Percentiles rank a stretch among this genome's conserved stretches.
Evolutionary conservation across 2,113 vertebrate species (phyloP).

Genomic region (Phaetusa simplex): DNA sequence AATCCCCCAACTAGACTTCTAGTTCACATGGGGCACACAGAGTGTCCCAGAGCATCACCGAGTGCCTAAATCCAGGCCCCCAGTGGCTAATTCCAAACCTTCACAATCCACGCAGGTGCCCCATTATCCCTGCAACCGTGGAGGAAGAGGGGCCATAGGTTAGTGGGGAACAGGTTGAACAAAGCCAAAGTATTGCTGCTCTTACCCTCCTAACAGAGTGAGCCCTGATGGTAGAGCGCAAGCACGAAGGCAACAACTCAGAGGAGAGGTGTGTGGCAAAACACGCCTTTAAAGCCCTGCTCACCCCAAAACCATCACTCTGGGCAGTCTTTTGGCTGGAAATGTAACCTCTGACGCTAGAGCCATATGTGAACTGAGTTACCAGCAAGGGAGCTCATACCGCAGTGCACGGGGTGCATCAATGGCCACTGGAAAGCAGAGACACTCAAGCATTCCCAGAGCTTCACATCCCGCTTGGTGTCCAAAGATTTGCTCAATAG

Average conservation of each 20-base stretch:
- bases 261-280: not conserved
- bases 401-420: not conserved
- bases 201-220: not conserved
- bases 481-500: not conserved
- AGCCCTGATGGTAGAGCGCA: not conserved
- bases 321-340: not conserved
- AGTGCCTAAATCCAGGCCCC: not conserved
- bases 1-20: not conserved
- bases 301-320: not conserved
- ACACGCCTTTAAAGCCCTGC: not conserved
- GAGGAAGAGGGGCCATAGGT: not conserved
- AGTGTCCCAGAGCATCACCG: not conserved
- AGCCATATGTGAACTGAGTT: not conserved
- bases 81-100: not conserved
- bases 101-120: not conserved
- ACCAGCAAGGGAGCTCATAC: not conserved
- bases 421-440: not conserved
- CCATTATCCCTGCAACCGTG: accelerated
- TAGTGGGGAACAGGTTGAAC: not conserved
- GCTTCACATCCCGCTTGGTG: not conserved
- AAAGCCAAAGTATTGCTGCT: not conserved
- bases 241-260: accelerated
- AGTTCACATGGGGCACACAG: not conserved
- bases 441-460: not conserved
- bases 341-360: not conserved